phyloP scores from a whole-genome alignment of 2,888 invertebrate genomes.

The Dendrolimus houi region DNA sequence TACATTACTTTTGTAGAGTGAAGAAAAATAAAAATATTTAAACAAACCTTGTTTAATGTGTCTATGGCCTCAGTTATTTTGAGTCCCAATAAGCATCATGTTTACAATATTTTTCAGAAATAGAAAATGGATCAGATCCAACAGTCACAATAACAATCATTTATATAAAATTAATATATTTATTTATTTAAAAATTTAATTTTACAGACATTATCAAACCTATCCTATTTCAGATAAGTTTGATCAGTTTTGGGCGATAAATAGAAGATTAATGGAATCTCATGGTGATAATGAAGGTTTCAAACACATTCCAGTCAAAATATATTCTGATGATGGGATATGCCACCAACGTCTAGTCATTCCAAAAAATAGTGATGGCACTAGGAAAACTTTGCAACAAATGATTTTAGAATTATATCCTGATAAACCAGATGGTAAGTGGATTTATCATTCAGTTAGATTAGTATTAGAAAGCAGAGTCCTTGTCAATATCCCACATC shows the following conservation, averaged over 20 bases:
- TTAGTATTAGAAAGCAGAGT: too few relatives aligned
- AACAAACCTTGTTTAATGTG: too few relatives aligned
- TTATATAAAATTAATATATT: too few relatives aligned
- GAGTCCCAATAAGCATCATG: too few relatives aligned
- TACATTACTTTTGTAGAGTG: too few relatives aligned
- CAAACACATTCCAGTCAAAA: conserved; percentile 92
- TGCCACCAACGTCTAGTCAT: conserved; percentile 85
- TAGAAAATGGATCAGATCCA: too few relatives aligned
- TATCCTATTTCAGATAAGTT: conserved; percentile 87
- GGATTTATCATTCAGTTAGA: not conserved
- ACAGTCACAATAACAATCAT: too few relatives aligned
- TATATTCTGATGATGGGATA: conserved; percentile 84
- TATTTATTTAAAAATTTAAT: too few relatives aligned
- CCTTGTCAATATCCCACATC: too few relatives aligned
- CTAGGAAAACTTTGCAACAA: conserved; percentile 82
- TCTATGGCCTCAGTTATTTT: too few relatives aligned
- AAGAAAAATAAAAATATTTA: too few relatives aligned
- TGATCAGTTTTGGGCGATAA: conserved; percentile 99
- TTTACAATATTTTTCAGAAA: too few relatives aligned
- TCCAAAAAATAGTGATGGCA: conserved; percentile 85
- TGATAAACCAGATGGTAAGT: conserved; percentile 56
- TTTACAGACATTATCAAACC: not conserved
- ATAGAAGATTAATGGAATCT: conserved; percentile 95
- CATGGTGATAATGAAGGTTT: conserved; percentile 87
- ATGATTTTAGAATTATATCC: conserved; percentile 83